These are phyloP conservation scores for Poliocrania exsul DNA, from an alignment of 2,797 vertebrate species.

Conservation along the genomic window DNA sequence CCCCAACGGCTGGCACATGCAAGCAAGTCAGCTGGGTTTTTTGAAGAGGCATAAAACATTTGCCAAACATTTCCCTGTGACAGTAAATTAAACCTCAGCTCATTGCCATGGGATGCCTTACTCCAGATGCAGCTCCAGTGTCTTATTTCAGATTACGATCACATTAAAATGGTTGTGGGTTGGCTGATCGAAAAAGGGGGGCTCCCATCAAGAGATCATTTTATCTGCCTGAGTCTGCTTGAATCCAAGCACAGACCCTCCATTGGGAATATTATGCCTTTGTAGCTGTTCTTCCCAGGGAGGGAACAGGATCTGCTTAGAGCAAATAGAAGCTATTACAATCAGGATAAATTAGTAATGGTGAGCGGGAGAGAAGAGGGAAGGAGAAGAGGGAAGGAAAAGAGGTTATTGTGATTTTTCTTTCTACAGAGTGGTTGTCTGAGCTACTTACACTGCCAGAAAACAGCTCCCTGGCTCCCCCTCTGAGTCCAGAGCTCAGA, in stretches of 20 bases:
- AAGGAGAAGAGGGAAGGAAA: background rate
- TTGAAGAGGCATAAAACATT: background rate
- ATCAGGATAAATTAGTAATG: conserved; percentile 54
- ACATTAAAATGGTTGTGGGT: background rate
- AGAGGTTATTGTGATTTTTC: conserved; percentile 24
- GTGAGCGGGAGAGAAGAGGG: conserved; percentile 28
- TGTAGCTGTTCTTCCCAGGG: conserved; percentile 14
- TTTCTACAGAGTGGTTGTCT: background rate
- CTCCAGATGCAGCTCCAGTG: background rate
- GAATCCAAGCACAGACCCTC: conserved; percentile 17
- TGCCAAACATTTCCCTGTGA: background rate
- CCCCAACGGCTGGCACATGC: background rate
- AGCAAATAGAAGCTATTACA: conserved; percentile 36
- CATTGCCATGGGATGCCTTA: background rate
- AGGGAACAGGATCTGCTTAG: conserved; percentile 31
- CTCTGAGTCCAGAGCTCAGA: background rate
- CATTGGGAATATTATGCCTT: conserved; percentile 41
- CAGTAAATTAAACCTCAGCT: background rate
- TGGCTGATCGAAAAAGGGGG: background rate
- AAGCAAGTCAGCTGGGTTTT: background rate
- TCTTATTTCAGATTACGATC: conserved; percentile 21
- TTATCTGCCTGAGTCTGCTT: background rate
- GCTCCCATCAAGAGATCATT: background rate
- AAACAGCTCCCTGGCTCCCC: background rate
- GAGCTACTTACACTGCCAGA: background rate